Evolutionary conservation across 2,888 invertebrate genomes (phyloP), one percentile per base, ranked within the genome.

Genomic region (Prenolepis imparis): DNA sequence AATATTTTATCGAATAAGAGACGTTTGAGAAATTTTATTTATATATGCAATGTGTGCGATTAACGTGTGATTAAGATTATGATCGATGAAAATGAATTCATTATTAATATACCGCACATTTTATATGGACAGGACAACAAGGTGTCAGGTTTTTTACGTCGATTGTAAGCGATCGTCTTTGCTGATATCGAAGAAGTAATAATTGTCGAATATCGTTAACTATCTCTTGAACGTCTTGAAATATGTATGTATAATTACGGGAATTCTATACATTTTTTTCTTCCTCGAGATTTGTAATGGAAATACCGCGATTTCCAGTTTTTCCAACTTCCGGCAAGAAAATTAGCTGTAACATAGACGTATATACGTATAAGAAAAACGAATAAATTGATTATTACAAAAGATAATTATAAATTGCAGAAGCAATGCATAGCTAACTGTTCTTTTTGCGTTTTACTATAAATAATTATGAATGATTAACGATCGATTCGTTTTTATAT

Each of bases 181-280:
- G 15, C 24, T 57, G 85, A 87, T 88, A 87, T 82, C 72, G 61
- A 32, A 66, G 84, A 87, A 86, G 75, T 72, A 84, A 84, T 72
- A 84, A 84, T 83, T 87, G 83, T 24, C 55, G 61, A 21, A 32
- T 75, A 88, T 84, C 66, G 32, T 21, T 24, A 41, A 44, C 18
- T 39, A 82, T 86, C 81, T 86, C 81, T 57, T 64, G n/a, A 64
- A 74, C 6, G 9, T 52, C 28, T 12, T 21, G 55, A n/a, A 39
- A 55, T 66, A 36, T 28, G 28, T 2, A 28, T 28, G 3, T 28
- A 28, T 44, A 73, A 28, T 24, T 15, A 11, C 9, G 70, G 87
- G 78, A 84, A 88, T 88, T 82, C 73, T 86, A 82, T 66, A 8
- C 2, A n/a, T 44, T 12, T 57, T 61, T 75, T 28, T 28, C 28